Percentiles rank a stretch among this genome's conserved stretches.
These are phyloP conservation scores for Diploscapter pachys DNA, from an alignment of 1,140 invertebrate genomes.

Conservation along the genomic window DNA sequence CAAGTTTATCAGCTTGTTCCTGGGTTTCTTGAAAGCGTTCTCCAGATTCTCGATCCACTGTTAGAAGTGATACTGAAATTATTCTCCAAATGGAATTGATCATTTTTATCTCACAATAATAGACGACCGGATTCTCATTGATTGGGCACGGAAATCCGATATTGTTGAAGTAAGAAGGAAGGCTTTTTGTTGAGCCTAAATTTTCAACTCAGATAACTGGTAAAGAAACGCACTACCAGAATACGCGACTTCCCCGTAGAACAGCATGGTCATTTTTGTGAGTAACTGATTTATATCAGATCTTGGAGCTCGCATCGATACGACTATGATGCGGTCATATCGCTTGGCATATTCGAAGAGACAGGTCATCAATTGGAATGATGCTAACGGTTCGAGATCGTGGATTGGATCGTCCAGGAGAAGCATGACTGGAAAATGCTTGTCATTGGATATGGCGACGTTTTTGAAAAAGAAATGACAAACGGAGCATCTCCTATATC, in stretches of 20 bases:
- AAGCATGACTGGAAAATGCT: slow-evolving; percentile 25
- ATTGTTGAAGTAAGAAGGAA: slow-evolving; percentile 21
- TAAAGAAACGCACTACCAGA: slow-evolving; percentile 21
- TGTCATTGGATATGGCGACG: no score
- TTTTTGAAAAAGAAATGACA: no score
- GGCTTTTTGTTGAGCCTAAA: slow-evolving; percentile 21
- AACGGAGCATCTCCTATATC: no score
- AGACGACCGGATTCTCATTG: slow-evolving; percentile 20
- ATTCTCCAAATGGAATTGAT: neutral
- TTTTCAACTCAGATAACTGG: neutral
- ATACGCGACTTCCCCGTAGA: slow-evolving; percentile 35
- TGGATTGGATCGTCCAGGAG: slow-evolving; percentile 27
- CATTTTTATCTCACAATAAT: slow-evolving; percentile 24
- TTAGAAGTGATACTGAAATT: slow-evolving; percentile 28
- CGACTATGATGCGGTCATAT: slow-evolving; percentile 28
- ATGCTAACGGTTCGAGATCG: slow-evolving; percentile 26
- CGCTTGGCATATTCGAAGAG: slow-evolving; percentile 23
- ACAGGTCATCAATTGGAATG: slow-evolving; percentile 33
- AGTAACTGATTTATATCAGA: slow-evolving; percentile 36
- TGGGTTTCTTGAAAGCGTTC: slow-evolving; percentile 26
- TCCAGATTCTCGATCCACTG: slow-evolving; percentile 24
- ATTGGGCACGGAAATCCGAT: slow-evolving; percentile 26
- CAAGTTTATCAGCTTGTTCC: slow-evolving; percentile 24
- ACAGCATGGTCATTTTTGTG: slow-evolving; percentile 25
- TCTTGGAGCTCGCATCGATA: slow-evolving; percentile 28